Conservation (phyloP, 2,888 invertebrate species). For the Eurytoma californica region DNA sequence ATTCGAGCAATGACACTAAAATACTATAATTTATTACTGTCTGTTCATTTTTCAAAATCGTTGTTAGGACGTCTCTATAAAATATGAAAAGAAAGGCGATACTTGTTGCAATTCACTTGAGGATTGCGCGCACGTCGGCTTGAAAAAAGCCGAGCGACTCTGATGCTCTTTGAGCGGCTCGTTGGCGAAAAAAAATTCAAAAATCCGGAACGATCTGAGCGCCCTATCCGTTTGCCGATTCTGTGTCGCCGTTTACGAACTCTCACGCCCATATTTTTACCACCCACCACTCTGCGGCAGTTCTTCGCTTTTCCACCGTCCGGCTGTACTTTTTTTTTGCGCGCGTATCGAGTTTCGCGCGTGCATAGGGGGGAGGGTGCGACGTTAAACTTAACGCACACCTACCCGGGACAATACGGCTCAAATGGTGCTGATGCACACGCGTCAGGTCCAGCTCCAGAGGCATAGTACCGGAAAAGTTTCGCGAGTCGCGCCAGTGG, state of each 20-base stretch:
- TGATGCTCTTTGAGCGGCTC: background rate
- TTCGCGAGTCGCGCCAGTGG: slow-evolving; percentile 29
- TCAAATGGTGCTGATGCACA: slow-evolving; percentile 41
- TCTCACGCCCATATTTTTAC: slow-evolving; percentile 15
- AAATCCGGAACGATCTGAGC: slow-evolving; percentile 33
- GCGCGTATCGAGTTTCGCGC: slow-evolving; percentile 6
- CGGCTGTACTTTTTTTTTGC: background rate
- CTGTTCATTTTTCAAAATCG: no score
- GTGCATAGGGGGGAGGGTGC: background rate
- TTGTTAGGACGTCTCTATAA: no score
- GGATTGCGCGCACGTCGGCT: slow-evolving; percentile 1
- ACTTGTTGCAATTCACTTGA: slow-evolving; percentile 9
- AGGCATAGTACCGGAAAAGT: slow-evolving; percentile 34
- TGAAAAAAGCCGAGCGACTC: background rate
- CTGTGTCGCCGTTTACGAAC: slow-evolving; percentile 18
- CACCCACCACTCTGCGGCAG: background rate
- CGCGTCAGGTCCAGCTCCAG: background rate
- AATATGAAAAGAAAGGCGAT: background rate
- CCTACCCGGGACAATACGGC: slow-evolving; percentile 18
- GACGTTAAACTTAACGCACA: slow-evolving; percentile 1
- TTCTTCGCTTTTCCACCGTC: slow-evolving; percentile 5
- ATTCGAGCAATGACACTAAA: no score
- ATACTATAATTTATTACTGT: no score
- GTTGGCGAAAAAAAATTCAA: slow-evolving; percentile 21
- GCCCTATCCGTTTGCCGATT: slow-evolving; percentile 1